Percentiles rank a stretch among this genome's conserved stretches.
Conservation (phyloP, 2,797 vertebrate genomes). For the Smutsia gigantea region DNA sequence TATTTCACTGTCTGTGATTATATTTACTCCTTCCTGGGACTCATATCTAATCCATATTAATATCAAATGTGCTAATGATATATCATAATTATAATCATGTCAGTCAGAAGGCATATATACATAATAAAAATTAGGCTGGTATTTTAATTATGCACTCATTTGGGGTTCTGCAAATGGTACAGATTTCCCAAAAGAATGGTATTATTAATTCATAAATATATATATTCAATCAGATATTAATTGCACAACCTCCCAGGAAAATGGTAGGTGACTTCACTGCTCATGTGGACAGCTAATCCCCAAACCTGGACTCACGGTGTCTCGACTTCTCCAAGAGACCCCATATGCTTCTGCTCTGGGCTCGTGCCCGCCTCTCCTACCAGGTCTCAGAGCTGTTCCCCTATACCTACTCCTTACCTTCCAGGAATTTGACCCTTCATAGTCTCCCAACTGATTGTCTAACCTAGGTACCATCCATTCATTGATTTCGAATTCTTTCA, state of each 20-base stretch:
- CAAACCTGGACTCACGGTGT: not conserved
- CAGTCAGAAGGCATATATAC: not conserved
- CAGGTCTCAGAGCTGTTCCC: not conserved
- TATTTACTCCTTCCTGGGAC: not conserved
- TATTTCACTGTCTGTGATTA: not conserved
- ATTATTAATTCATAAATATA: not conserved
- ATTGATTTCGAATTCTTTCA: not conserved
- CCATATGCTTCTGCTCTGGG: not conserved
- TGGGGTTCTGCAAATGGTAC: not conserved
- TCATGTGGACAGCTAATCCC: not conserved
- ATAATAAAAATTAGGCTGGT: not conserved
- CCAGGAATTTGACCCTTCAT: not conserved
- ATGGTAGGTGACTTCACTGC: not conserved
- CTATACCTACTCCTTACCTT: not conserved
- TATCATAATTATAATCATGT: not conserved
- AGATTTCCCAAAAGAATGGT: slow-evolving; percentile 26
- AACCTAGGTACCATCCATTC: not conserved
- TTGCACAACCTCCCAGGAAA: not conserved
- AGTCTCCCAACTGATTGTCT: too few species aligned
- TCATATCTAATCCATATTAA: not conserved
- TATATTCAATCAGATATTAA: not conserved
- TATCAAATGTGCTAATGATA: slow-evolving; percentile 1
- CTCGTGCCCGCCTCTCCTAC: not conserved
- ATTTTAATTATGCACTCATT: not conserved
- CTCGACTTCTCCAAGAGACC: not conserved